Evolutionary conservation across 2,888 invertebrate genomes (phyloP).

Genomic region (Orthonychiurus folsomi): DNA sequence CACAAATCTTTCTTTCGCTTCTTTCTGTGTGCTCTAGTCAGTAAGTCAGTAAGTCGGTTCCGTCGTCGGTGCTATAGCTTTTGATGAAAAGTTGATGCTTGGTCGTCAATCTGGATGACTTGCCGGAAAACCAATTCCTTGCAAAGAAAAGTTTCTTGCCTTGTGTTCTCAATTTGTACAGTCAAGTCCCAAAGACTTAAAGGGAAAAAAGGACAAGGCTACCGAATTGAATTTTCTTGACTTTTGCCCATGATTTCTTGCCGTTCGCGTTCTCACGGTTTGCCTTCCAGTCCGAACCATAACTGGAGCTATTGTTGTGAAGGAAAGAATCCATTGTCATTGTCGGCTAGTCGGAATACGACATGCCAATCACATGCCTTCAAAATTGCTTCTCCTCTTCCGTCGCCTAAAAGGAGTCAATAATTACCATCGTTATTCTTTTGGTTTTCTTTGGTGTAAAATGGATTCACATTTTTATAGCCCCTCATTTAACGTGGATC

Average conservation of each 20-base stretch:
- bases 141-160: too few species aligned
- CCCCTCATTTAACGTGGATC: not conserved
- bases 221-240: constrained; percentile 5
- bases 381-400: constrained; percentile 14
- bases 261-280: constrained; percentile 29
- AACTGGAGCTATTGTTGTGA: not conserved
- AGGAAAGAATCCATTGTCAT: constrained; percentile 17
- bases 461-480: not conserved
- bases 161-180: too few species aligned
- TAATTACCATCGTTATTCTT: constrained; percentile 40
- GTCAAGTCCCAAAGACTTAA: too few species aligned
- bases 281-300: too few species aligned
- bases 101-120: not conserved
- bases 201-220: not conserved
- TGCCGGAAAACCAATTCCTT: not conserved
- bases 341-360: constrained; percentile 33
- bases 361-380: constrained; percentile 39
- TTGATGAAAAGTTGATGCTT: not conserved
- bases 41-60: too few species aligned
- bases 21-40: too few species aligned
- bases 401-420: constrained; percentile 31
- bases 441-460: constrained; percentile 24
- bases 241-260: not conserved
- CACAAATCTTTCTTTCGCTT: too few species aligned
- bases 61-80: too few species aligned